phyloP scores from a whole-genome alignment of 2,888 invertebrate species.

The Drosophila longiperda region DNA sequence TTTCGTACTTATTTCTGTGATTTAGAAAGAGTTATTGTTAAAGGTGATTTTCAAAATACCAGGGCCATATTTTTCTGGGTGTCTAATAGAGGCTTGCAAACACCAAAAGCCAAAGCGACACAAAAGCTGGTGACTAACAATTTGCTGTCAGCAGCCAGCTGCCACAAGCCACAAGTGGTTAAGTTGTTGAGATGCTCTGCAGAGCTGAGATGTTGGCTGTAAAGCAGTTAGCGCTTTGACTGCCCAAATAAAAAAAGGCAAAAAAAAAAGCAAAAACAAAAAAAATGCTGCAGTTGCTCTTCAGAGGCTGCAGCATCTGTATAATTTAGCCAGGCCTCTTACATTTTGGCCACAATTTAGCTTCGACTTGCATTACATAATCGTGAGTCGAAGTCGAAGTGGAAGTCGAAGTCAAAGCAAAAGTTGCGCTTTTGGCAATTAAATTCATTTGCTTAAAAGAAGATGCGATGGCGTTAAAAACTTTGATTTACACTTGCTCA shows the following conservation, averaged over 20 bases:
- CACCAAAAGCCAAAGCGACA: conserved; percentile 8
- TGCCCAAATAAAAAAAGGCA: not conserved
- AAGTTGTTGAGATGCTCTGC: conserved; percentile 30
- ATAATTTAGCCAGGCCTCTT: conserved; percentile 40
- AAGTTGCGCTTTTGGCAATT: conserved; percentile 9
- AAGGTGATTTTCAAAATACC: not conserved
- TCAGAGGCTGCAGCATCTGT: conserved; percentile 31
- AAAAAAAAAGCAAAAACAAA: conserved; percentile 6
- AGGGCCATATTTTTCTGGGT: not conserved
- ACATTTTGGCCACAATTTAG: conserved; percentile 37
- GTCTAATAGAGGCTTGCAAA: conserved; percentile 17
- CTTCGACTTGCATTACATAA: conserved; percentile 59
- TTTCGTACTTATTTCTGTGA: not conserved
- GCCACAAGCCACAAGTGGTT: conserved; percentile 69
- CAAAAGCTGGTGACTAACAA: conserved; percentile 22
- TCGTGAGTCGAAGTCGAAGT: conserved; percentile 10
- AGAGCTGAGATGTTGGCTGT: conserved; percentile 38
- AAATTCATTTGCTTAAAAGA: conserved; percentile 9
- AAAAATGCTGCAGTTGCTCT: conserved; percentile 17
- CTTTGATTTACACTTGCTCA: conserved; percentile 66
- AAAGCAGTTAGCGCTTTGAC: conserved; percentile 47
- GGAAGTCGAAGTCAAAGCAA: not conserved
- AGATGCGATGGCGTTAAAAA: conserved; percentile 36
- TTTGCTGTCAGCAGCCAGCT: conserved; percentile 53
- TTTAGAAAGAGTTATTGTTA: not conserved